phyloP scores from a whole-genome alignment of 2,888 invertebrate species.

The Tetrapedia diversipes region DNA sequence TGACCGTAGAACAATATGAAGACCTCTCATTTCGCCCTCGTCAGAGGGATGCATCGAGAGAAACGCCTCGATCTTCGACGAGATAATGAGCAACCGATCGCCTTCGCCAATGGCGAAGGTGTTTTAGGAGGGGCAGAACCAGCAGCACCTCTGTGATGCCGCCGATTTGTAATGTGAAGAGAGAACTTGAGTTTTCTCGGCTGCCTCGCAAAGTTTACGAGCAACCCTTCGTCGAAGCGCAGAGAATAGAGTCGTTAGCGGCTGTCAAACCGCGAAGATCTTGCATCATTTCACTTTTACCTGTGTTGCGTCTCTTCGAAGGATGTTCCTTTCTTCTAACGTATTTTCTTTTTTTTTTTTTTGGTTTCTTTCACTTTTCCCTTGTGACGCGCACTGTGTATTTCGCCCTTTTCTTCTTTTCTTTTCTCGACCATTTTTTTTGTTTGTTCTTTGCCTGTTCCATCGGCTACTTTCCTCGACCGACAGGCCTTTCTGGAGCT shows the following conservation, averaged over 20 bases:
- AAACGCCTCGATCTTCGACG: constrained; percentile 47
- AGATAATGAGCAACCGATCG: constrained; percentile 58
- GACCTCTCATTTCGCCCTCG: constrained; percentile 51
- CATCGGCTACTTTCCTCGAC: constrained; percentile 45
- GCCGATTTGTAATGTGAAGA: constrained; percentile 45
- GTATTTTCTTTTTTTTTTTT: constrained; percentile 9
- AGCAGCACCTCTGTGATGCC: constrained; percentile 43
- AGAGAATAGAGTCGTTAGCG: constrained; percentile 70
- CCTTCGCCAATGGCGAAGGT: background rate
- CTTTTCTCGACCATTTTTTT: background rate
- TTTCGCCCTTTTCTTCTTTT: background rate
- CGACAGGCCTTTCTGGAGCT: constrained; percentile 13
- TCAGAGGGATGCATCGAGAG: constrained; percentile 20
- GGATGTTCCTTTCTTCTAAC: constrained; percentile 27
- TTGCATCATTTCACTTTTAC: constrained; percentile 63
- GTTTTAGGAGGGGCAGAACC: constrained; percentile 41
- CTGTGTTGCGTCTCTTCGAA: constrained; percentile 45
- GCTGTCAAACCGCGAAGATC: constrained; percentile 62
- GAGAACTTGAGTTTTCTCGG: constrained; percentile 40
- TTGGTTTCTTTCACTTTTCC: background rate
- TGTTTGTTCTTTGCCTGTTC: constrained; percentile 34
- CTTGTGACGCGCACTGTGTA: no score
- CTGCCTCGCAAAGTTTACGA: constrained; percentile 64
- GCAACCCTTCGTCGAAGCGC: constrained; percentile 71
- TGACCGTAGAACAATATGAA: constrained; percentile 56